Conservation (phyloP, 2,888 invertebrate species). For the Caradrina kadenii region DNA sequence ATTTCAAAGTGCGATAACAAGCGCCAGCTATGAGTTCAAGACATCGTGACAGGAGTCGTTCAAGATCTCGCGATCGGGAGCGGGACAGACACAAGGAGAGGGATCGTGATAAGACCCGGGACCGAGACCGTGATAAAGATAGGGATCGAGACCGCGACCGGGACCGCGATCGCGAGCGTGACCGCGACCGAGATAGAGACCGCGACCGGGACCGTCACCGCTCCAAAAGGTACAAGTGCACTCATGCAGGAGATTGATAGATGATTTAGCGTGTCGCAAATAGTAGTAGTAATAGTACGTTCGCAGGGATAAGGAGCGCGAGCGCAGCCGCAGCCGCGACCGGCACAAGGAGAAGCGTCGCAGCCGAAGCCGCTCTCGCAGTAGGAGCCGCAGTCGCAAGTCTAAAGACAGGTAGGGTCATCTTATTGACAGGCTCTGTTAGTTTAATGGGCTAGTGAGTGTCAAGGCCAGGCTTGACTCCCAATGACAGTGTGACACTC, state of each 20-base stretch:
- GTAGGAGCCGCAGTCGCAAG: slow-evolving; percentile 82
- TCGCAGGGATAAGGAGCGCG: slow-evolving; percentile 83
- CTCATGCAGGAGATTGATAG: no score
- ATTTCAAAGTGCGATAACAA: slow-evolving; percentile 5
- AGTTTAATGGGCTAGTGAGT: no score
- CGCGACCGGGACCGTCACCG: slow-evolving; percentile 81
- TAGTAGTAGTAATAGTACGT: not conserved
- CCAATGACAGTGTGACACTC: no score
- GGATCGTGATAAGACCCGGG: slow-evolving; percentile 76
- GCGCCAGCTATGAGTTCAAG: slow-evolving; percentile 87
- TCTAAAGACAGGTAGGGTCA: slow-evolving; percentile 84
- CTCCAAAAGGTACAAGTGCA: slow-evolving; percentile 86
- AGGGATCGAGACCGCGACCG: slow-evolving; percentile 68
- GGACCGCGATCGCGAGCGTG: slow-evolving; percentile 73
- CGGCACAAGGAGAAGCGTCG: slow-evolving; percentile 82
- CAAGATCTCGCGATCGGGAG: slow-evolving; percentile 81
- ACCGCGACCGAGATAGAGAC: slow-evolving; percentile 80
- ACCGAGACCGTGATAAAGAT: slow-evolving; percentile 73
- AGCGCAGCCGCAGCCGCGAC: slow-evolving; percentile 73
- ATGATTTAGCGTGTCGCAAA: not conserved
- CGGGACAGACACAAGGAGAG: slow-evolving; percentile 77
- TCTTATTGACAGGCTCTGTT: not conserved
- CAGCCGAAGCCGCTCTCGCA: slow-evolving; percentile 81
- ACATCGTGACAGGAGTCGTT: slow-evolving; percentile 88
- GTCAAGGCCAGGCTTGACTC: no score